A percentile compares a stretch with the other conserved stretches of the same genome.
phyloP scores from a whole-genome alignment of 2,797 vertebrate species.

The Siniperca obscura region DNA sequence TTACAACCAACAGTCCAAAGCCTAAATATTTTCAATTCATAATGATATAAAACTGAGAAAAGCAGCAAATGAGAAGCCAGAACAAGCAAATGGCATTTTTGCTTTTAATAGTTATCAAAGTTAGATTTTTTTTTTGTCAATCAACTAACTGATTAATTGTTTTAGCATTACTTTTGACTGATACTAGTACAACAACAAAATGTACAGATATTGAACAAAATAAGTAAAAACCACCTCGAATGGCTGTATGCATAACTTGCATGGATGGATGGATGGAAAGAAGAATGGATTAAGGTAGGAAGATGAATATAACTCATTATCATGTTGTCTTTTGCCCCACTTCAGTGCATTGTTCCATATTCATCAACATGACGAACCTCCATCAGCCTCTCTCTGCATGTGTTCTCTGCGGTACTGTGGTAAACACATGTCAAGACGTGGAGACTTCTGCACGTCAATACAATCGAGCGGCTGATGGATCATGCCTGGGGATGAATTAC shows the following conservation, averaged over 20 bases:
- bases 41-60: not conserved
- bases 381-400: slow-evolving; percentile 37
- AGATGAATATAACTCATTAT: not conserved
- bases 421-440: slow-evolving; percentile 63
- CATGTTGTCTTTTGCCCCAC: not conserved
- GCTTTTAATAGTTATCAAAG: not conserved
- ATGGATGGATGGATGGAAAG: not conserved
- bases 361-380: slow-evolving; percentile 42
- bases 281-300: not conserved
- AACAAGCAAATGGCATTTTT: not conserved
- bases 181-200: not conserved
- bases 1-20: too few relatives aligned
- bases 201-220: not conserved
- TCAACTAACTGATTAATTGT: not conserved
- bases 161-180: not conserved
- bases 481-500: slow-evolving; percentile 62
- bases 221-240: not conserved
- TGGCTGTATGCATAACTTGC: not conserved
- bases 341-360: slow-evolving; percentile 17
- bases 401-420: slow-evolving; percentile 36
- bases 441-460: slow-evolving; percentile 58
- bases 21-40: not conserved
- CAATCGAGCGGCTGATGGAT: slow-evolving; percentile 76
- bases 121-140: not conserved
- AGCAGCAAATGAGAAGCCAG: not conserved